Evolutionary conservation across 2,888 invertebrate species (phyloP), one percentile per base, ranked within the genome.

Genomic region (Apocheima hispidaria): DNA sequence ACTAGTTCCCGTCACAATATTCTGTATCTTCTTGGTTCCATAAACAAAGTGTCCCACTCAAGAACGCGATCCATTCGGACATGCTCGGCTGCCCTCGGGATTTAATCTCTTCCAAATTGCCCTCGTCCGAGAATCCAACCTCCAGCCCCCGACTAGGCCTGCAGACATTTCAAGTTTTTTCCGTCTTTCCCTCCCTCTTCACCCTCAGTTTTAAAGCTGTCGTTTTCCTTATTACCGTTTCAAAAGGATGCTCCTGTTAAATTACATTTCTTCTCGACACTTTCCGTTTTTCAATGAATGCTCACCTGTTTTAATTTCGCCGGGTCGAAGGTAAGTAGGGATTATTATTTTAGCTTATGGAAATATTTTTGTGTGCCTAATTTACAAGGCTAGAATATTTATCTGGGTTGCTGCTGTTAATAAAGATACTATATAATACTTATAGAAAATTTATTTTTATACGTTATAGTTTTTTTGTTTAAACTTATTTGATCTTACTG

Each of bases 91-190:
- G 74, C 48, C 58, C 72, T 71, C 74, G 69, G 75, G 78, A 77
- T 83, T 83, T 82, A 83, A 83, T 83, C 83, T 83, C 71, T 74
- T 72, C 69, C 71, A 82, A 82, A 83, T 83, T 83, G 81, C 82
- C 76, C 30, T 75, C 65, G 76, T 76, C 71, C 72, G 71, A 73
- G 28, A 3, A 6, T 28, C 21, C 44, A 60, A 69, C 71, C 74
- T 72, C 73, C 72, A 72, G 70, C 74, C n/a, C n/a, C n/a, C 69
- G 65, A 70, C 73, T 70, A 71, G 76, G 72, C 74, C 73, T 72
- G 69, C 63, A 74, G 73, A 77, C 71, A 69, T 72, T 72, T 73
- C 70, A 70, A 73, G 73, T 72, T 70, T 74, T 72, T 74, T 76
- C 72, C 68, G 41, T 52, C 46, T 72, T 74, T 76, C 72, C 68